phyloP scores from a whole-genome alignment of 2,113 vertebrate genomes.

The Mesembrinibis cayennensis region DNA sequence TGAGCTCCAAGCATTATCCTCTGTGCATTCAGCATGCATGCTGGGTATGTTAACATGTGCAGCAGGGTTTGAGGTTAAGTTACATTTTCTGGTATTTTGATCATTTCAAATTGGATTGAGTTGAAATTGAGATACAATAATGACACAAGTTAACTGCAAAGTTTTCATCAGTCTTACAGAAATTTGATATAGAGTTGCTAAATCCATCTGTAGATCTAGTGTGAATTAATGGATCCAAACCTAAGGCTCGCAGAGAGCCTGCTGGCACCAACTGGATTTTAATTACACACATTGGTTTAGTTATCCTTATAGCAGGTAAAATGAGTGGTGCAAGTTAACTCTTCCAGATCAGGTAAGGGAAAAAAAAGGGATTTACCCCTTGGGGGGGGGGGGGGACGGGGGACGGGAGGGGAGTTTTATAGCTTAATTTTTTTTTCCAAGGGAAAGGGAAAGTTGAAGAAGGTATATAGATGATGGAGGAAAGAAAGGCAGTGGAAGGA shows the following conservation, averaged over 20 bases:
- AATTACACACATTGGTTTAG: not conserved
- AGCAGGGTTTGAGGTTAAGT: not conserved
- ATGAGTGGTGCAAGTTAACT: not conserved
- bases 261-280: slow-evolving; percentile 51
- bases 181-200: slow-evolving; percentile 24
- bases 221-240: slow-evolving; percentile 17
- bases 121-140: not conserved
- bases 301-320: slow-evolving; percentile 4
- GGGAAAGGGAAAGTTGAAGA: not conserved
- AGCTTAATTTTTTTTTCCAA: not conserved
- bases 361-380: too few relatives aligned
- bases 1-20: not conserved
- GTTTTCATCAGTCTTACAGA: not conserved
- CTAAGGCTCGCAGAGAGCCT: not conserved
- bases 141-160: not conserved
- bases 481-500: not conserved
- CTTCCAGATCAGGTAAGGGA: not conserved
- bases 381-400: too few relatives aligned
- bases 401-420: not conserved
- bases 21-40: not conserved
- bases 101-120: not conserved
- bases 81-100: slow-evolving; percentile 35
- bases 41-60: not conserved
- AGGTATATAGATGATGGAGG: not conserved
- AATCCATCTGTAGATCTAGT: slow-evolving; percentile 8